phyloP scores from a whole-genome alignment of 1,140 invertebrate species.

The Eurosta solidaginis region DNA sequence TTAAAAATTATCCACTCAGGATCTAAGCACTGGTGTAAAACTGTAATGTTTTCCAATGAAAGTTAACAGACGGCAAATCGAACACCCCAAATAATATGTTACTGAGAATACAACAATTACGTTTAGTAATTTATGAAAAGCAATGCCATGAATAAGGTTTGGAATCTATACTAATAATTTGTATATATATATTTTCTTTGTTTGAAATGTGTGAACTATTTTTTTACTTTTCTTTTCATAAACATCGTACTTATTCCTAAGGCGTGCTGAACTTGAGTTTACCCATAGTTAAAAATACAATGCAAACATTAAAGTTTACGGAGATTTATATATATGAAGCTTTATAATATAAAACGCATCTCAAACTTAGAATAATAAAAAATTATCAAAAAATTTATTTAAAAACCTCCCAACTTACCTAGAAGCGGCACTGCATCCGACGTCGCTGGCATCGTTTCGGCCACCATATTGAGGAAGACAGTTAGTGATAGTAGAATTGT shows the following conservation, averaged over 20 bases:
- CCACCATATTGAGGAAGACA: constrained; percentile 95
- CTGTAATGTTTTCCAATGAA: too few relatives aligned
- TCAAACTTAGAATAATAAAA: background rate
- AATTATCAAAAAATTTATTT: background rate
- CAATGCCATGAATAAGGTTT: background rate
- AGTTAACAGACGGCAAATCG: too few relatives aligned
- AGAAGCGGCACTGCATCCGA: constrained; percentile 74
- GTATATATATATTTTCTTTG: background rate
- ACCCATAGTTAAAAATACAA: background rate
- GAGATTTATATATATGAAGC: background rate
- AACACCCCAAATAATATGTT: background rate
- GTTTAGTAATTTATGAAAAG: background rate
- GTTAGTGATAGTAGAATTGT: constrained; percentile 98
- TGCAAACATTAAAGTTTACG: background rate
- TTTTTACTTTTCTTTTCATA: background rate
- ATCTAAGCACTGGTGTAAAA: too few relatives aligned
- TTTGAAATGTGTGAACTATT: background rate
- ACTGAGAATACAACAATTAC: background rate
- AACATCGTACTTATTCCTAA: background rate
- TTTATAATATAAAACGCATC: background rate
- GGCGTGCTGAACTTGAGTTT: background rate
- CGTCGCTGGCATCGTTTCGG: constrained; percentile 82
- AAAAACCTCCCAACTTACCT: constrained; percentile 51
- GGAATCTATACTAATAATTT: background rate
- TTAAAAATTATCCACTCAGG: too few relatives aligned